These are phyloP conservation scores for Synergus japonicus DNA, from an alignment of 2,888 invertebrate genomes.

Conservation along the genomic window DNA sequence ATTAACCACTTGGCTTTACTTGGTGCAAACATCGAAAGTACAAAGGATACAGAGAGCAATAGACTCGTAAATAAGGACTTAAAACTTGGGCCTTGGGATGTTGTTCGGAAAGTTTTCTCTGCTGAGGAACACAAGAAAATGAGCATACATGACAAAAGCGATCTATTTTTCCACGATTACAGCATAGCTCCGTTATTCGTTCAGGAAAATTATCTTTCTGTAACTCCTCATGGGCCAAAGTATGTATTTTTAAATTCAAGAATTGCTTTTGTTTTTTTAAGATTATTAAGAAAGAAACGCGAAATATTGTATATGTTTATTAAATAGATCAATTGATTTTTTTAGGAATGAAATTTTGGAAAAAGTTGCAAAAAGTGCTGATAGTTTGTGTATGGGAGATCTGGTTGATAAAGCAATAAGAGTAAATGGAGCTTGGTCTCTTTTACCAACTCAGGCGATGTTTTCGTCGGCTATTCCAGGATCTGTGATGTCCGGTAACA, in stretches of 20 bases:
- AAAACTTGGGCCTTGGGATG: conserved; percentile 96
- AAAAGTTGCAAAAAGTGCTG: conserved; percentile 88
- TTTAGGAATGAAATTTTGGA: conserved; percentile 81
- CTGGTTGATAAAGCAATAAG: conserved; percentile 90
- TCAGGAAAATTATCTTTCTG: conserved; percentile 96
- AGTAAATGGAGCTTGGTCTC: conserved; percentile 88
- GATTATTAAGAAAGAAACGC: not conserved
- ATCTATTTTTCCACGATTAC: conserved; percentile 98
- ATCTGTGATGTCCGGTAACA: conserved; percentile 87
- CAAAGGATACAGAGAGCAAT: conserved; percentile 46
- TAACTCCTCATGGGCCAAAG: conserved; percentile 87
- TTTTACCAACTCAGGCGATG: conserved; percentile 92
- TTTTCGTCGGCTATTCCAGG: conserved; percentile 96
- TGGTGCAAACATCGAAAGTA: conserved; percentile 75
- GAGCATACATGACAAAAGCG: conserved; percentile 89
- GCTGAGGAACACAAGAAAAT: conserved; percentile 87
- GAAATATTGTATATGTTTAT: conserved; percentile 2
- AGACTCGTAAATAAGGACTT: conserved; percentile 85
- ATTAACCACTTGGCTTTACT: conserved; percentile 93
- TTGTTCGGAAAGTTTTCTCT: conserved; percentile 92
- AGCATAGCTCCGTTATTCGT: conserved; percentile 97
- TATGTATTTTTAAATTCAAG: conserved; percentile 71
- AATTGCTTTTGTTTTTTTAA: not conserved
- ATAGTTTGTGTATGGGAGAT: conserved; percentile 92
- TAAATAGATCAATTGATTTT: conserved; percentile 32